Base-by-base conservation (phyloP, 2,797 vertebrate genomes). In the Poeciliopsis paucimaculata region DNA sequence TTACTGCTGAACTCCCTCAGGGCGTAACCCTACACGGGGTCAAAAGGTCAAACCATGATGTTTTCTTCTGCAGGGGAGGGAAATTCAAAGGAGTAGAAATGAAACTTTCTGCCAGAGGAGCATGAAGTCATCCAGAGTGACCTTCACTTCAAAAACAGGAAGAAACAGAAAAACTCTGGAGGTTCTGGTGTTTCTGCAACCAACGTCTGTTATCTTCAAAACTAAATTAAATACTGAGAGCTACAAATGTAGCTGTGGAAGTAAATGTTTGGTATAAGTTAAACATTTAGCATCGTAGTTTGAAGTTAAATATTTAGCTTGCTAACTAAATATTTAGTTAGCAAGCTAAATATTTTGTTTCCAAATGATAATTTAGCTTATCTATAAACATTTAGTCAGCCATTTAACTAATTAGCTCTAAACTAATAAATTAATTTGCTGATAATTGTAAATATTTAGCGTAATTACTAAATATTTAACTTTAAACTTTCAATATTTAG, bases 1-100 rank as follows among this genome's bases (percentile, higher is more conserved):
- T 86, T 81, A 43, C 73, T 39, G 77, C 68, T 75, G 60, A 78
- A n/a, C 71, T 75, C 62, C 47, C n/a, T 55, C 3, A 83, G 0
- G 12, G 3, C 31, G 13, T 20, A 2, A 26, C 51, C 28, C n/a
- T 6, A 11, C 12, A 41, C 10, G 66, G 34, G 18, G 16, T 66
- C 31, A 64, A 68, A 41, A 68, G 64, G 64, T 68, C 64, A 39
- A 12, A 26, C 41, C 39, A 43, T 2, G 2, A 41, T 2, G 20
- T 68, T 26, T 26, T 39, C 62, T 10, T 23, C 34, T 66, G 62
- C 34, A 36, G 16, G 20, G 64, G 36, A 11, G 8, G 2, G 10
- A 26, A 43, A 39, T 2, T 39, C 31, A 39, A 9, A 66, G 62
- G 31, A 41, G 36, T 26, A 26, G 41, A 43, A 70, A 43, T 26